Conservation (phyloP, 2,888 invertebrate genomes). For the Seira sanloemensis region DNA sequence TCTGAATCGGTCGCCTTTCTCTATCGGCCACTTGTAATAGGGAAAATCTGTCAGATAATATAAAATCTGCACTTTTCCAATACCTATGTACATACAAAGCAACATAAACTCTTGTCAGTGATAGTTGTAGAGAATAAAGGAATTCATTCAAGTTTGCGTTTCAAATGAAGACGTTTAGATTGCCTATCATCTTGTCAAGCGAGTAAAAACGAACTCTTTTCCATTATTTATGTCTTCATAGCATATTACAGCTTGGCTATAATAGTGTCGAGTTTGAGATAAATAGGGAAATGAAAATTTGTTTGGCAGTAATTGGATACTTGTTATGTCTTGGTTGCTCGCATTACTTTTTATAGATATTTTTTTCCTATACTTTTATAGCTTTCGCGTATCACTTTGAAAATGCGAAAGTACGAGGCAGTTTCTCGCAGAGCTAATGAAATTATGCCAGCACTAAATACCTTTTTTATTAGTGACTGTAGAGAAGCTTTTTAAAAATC, state of each 20-base stretch:
- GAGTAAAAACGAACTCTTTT: not conserved
- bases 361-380: not conserved
- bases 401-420: not conserved
- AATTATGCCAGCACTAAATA: not conserved
- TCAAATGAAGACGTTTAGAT: not conserved
- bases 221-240: not conserved
- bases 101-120: not conserved
- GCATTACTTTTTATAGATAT: not conserved
- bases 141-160: not conserved
- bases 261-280: not conserved
- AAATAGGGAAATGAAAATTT: conserved; percentile 48
- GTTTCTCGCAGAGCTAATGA: not conserved
- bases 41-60: too few relatives aligned
- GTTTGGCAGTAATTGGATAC: conserved; percentile 50
- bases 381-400: not conserved
- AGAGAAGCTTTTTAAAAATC: too few relatives aligned
- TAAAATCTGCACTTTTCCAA: not conserved
- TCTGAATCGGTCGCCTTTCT: too few relatives aligned
- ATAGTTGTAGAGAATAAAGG: not conserved
- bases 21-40: too few relatives aligned
- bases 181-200: not conserved
- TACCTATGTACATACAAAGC: not conserved
- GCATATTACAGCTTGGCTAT: not conserved
- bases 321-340: conserved; percentile 46
- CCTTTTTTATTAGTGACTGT: not conserved